phyloP scores from a whole-genome alignment of 2,113 vertebrate genomes.

The Semnornis frantzii region DNA sequence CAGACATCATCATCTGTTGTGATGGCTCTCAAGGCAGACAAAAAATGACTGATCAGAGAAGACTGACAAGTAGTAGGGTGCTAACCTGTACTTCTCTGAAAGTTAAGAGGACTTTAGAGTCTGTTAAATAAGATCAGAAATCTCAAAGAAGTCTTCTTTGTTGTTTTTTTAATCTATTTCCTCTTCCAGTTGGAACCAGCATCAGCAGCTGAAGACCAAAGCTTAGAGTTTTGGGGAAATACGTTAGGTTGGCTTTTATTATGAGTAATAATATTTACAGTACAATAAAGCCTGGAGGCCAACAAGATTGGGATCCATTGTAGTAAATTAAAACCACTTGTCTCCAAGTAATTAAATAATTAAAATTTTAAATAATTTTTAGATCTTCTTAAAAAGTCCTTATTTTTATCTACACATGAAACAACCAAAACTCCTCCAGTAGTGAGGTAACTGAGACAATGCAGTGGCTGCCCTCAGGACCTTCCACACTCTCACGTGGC shows the following conservation, averaged over 20 bases:
- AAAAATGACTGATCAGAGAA: not conserved
- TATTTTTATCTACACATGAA: constrained; percentile 39
- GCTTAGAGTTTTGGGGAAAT: constrained; percentile 31
- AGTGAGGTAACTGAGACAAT: not conserved
- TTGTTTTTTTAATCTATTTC: not conserved
- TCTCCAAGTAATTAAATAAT: constrained; percentile 62
- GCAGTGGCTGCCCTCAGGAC: not conserved
- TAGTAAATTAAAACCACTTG: constrained; percentile 58
- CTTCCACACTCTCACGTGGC: not conserved
- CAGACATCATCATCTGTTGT: not conserved
- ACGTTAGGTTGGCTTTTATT: constrained; percentile 15
- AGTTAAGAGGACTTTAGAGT: not conserved
- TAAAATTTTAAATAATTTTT: constrained; percentile 54
- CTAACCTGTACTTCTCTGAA: not conserved
- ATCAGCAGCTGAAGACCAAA: constrained; percentile 1
- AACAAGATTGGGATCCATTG: constrained; percentile 60
- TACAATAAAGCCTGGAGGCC: constrained; percentile 55
- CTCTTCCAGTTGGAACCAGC: not conserved
- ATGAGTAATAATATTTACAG: constrained; percentile 64
- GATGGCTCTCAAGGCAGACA: not conserved
- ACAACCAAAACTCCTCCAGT: constrained; percentile 6
- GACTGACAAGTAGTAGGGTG: not conserved
- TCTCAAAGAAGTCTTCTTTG: not conserved
- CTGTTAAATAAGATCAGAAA: not conserved
- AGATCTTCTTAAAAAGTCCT: constrained; percentile 41